A percentile compares a stretch with the other conserved stretches of the same genome.
phyloP scores from a whole-genome alignment of 1,140 invertebrate genomes.

The Phocides pigmalion region DNA sequence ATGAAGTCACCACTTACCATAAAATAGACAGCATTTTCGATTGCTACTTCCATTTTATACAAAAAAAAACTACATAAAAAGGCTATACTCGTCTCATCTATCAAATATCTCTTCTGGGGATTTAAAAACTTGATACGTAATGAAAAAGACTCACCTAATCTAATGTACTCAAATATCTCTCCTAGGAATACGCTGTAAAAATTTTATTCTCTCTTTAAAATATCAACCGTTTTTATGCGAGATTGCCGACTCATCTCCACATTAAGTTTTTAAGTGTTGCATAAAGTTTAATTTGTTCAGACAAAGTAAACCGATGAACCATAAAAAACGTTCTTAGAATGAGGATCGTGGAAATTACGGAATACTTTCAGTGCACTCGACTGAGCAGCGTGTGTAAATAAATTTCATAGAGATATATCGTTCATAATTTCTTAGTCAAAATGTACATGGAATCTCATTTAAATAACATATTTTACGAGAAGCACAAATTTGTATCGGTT shows the following conservation, averaged over 20 bases:
- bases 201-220: not conserved
- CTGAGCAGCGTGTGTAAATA: not conserved
- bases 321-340: conserved; percentile 28
- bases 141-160: no score
- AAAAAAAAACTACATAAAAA: no score
- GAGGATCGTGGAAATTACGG: conserved; percentile 23
- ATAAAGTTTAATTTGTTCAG: conserved; percentile 35
- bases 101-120: not conserved
- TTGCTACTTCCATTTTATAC: no score
- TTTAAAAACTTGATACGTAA: no score
- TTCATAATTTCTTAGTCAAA: no score
- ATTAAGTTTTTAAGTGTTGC: conserved; percentile 19
- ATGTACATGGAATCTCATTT: no score
- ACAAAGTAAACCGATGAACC: conserved; percentile 32
- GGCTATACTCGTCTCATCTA: no score
- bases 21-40: no score
- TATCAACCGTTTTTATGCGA: not conserved
- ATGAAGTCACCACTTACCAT: no score
- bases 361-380: conserved; percentile 12
- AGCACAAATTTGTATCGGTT: no score
- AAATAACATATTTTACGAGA: no score
- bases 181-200: not conserved
- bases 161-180: not conserved
- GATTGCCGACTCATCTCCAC: conserved; percentile 13
- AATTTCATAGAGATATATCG: not conserved